phyloP scores from a whole-genome alignment of 2,888 invertebrate species.

The Ormyrus rosae region DNA sequence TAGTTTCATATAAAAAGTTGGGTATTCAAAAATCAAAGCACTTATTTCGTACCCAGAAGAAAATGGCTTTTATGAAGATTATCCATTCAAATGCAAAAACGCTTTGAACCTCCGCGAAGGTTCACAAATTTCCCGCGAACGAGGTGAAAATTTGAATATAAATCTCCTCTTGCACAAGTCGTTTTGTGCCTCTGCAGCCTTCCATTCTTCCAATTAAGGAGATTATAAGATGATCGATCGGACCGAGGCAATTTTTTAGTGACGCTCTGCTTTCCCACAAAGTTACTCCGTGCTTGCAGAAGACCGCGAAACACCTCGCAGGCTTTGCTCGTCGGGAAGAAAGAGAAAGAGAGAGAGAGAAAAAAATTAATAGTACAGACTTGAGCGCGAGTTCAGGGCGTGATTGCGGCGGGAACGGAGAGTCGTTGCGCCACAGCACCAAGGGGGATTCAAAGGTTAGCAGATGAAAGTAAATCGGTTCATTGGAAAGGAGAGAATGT shows the following conservation, averaged over 20 bases:
- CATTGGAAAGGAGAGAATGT: conserved; percentile 49
- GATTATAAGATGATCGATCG: conserved; percentile 35
- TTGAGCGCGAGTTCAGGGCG: conserved; percentile 20
- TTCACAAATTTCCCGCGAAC: not conserved
- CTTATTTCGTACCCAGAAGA: no score
- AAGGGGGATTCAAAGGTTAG: conserved; percentile 66
- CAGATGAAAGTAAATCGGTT: conserved; percentile 69
- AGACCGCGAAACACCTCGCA: not conserved
- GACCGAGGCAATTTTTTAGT: conserved; percentile 2
- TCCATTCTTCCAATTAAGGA: conserved; percentile 35
- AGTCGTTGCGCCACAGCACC: conserved; percentile 58
- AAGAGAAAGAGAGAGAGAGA: not conserved
- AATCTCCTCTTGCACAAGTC: conserved; percentile 10
- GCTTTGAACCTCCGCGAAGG: no score
- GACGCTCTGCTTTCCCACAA: conserved; percentile 40
- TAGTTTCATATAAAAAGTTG: no score
- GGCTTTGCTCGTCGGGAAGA: not conserved
- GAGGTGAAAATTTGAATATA: conserved; percentile 38
- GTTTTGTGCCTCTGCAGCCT: no score
- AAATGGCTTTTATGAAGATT: no score
- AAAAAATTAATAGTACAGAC: not conserved
- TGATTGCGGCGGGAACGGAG: conserved; percentile 39
- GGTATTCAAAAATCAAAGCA: no score
- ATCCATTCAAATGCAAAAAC: no score
- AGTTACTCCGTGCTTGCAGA: not conserved